Conservation (phyloP, 2,888 invertebrate species). For the Chrysina gloriosa region DNA sequence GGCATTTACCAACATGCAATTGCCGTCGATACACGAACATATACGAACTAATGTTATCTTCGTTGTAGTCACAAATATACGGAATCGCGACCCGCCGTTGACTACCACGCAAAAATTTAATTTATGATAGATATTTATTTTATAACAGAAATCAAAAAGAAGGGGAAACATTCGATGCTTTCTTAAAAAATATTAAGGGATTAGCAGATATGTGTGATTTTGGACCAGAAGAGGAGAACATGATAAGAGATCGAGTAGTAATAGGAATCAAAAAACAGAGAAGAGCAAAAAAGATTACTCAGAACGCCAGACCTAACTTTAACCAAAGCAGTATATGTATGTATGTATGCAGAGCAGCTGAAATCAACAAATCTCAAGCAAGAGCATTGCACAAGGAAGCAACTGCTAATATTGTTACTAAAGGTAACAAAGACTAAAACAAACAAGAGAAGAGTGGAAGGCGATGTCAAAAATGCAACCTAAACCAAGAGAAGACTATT, state of each 20-base stretch:
- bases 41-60: too few species aligned
- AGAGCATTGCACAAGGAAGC: neutral
- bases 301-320: slow-evolving; percentile 6
- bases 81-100: too few species aligned
- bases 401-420: slow-evolving; percentile 8
- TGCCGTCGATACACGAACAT: too few species aligned
- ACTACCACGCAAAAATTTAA: slow-evolving; percentile 23
- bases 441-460: neutral
- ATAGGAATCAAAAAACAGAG: slow-evolving; percentile 17
- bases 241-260: slow-evolving; percentile 36
- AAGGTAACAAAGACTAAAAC: neutral
- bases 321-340: slow-evolving; percentile 12
- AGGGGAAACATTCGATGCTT: slow-evolving; percentile 15
- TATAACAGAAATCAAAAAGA: slow-evolving; percentile 17
- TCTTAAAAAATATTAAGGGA: slow-evolving; percentile 10
- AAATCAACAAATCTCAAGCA: slow-evolving; percentile 4
- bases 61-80: too few species aligned
- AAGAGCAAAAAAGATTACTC: slow-evolving; percentile 19
- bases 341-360: slow-evolving; percentile 8
- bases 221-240: slow-evolving; percentile 19
- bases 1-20: too few species aligned
- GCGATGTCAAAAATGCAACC: slow-evolving; percentile 42
- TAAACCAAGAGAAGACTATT: slow-evolving; percentile 35
- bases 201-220: too few species aligned
- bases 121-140: slow-evolving; percentile 30